Base-by-base conservation (phyloP, 2,888 invertebrate genomes). In the Torymus aiolomorphi region DNA sequence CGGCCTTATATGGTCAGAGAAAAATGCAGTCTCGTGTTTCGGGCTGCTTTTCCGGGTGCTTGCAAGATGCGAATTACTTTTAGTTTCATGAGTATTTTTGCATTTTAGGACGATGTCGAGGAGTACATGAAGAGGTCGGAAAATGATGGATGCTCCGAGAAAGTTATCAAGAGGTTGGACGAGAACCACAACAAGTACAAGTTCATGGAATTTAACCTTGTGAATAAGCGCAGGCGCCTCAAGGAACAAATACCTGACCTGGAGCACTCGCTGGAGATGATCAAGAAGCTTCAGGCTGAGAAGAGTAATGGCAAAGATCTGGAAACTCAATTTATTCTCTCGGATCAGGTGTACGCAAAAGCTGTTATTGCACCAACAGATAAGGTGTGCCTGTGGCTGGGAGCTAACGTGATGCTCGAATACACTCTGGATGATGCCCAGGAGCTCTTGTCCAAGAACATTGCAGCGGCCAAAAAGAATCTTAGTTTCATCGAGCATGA, bases 341-440 rank as follows among this genome's bases (percentile, higher is more conserved):
- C 97, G 84, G 98, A 98, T 90, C 97, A 98, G 92, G 96, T 97
- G 67, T 90, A 91, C 84, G 93, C 95, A 57, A 94, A 95, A 92
- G 98, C 98, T 0, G 92, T 93, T 86, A 94, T 98, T 83, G 95
- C 95, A 83, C 97, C 98, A 1, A 97, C 97, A 31, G 95, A 98
- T 86, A 96, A 94, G 87, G 98, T 98, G 14, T 95, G 94, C 84
- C 90, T 96, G 75, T 96, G 96, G 96, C 91, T 96, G 75, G 96
- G 96, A 62, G 96, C 98, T 2, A 98, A 98, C 92, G 97, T 98
- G 5, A 99, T 99, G 98, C 91, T 99, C 86, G 98, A 99, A 91
- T 99, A 98, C 91, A 94, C 95, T 42, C 91, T 98, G 84, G 95
- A 96, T 84, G 98, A 98, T 91, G 98, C 98, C 51, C 95, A 97